Evolutionary conservation across 2,797 vertebrate species (phyloP).

Genomic region (Fistularia commersonii): DNA sequence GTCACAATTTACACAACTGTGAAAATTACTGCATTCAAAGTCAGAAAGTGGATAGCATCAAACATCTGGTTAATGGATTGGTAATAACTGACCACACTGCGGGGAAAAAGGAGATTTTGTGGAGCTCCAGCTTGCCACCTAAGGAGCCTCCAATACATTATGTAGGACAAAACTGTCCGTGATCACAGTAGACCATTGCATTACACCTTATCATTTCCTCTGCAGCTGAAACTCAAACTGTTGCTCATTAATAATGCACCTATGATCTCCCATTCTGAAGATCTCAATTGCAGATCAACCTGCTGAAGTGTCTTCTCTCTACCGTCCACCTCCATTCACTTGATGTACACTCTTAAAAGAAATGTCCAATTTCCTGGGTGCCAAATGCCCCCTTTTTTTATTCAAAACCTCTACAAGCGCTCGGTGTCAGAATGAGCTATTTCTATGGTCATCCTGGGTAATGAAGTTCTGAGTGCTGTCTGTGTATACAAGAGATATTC

Average conservation of each 20-base stretch:
- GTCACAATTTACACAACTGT: too few relatives aligned
- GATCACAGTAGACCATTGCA: slow-evolving; percentile 73
- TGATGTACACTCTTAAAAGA: slow-evolving; percentile 33
- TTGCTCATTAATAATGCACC: slow-evolving; percentile 76
- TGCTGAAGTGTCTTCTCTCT: slow-evolving; percentile 47
- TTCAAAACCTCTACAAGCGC: slow-evolving; percentile 72
- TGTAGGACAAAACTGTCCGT: slow-evolving; percentile 58
- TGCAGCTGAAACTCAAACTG: slow-evolving; percentile 73
- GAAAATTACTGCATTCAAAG: too few relatives aligned
- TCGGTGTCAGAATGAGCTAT: slow-evolving; percentile 64
- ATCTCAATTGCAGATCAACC: slow-evolving; percentile 67
- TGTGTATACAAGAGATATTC: slow-evolving; percentile 73
- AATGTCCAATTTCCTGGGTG: slow-evolving; percentile 10
- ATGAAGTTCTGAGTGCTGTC: background rate
- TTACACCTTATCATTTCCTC: slow-evolving; percentile 80
- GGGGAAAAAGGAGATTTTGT: slow-evolving; percentile 4
- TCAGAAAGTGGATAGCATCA: background rate
- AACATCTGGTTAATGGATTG: background rate
- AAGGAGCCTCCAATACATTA: slow-evolving; percentile 42
- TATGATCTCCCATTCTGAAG: slow-evolving; percentile 69
- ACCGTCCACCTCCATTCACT: slow-evolving; percentile 8
- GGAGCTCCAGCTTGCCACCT: slow-evolving; percentile 44
- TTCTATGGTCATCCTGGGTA: background rate
- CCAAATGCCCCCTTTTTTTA: slow-evolving; percentile 56
- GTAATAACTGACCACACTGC: slow-evolving; percentile 2